Percentiles rank a stretch among this genome's conserved stretches.
phyloP scores from a whole-genome alignment of 1,140 invertebrate genomes.

The Parasteatoda tepidariorum region DNA sequence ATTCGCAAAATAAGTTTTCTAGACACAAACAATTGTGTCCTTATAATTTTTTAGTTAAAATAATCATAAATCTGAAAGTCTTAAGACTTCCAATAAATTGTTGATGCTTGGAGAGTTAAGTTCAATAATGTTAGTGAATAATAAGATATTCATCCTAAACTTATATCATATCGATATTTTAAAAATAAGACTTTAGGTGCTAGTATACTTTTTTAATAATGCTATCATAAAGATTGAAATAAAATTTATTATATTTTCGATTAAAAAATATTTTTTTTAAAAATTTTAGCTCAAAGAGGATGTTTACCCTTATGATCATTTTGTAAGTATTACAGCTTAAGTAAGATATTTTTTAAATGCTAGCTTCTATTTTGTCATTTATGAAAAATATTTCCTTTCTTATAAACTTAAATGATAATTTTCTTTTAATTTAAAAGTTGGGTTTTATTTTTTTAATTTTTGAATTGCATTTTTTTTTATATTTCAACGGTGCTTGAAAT shows the following conservation, averaged over 20 bases:
- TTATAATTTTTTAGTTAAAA: no score
- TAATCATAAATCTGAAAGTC: no score
- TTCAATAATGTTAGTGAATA: background rate
- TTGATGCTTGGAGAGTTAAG: background rate
- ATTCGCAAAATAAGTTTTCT: no score
- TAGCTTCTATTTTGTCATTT: background rate
- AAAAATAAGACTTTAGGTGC: no score
- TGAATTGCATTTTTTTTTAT: no score
- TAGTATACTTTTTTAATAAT: background rate
- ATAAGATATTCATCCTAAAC: background rate
- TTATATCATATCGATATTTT: background rate
- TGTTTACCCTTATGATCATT: constrained; percentile 15
- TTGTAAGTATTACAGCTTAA: constrained; percentile 1
- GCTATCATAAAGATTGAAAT: background rate
- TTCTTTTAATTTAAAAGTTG: background rate
- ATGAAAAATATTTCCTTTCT: background rate
- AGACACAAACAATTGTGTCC: no score
- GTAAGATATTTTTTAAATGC: background rate
- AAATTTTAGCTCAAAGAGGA: background rate
- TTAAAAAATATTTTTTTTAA: background rate
- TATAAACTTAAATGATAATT: background rate
- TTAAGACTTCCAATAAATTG: background rate
- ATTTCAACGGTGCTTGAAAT: background rate
- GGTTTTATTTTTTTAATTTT: background rate
- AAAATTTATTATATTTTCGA: background rate